Conservation (phyloP, 1,140 invertebrate genomes). For the Eubasilissa regina region DNA sequence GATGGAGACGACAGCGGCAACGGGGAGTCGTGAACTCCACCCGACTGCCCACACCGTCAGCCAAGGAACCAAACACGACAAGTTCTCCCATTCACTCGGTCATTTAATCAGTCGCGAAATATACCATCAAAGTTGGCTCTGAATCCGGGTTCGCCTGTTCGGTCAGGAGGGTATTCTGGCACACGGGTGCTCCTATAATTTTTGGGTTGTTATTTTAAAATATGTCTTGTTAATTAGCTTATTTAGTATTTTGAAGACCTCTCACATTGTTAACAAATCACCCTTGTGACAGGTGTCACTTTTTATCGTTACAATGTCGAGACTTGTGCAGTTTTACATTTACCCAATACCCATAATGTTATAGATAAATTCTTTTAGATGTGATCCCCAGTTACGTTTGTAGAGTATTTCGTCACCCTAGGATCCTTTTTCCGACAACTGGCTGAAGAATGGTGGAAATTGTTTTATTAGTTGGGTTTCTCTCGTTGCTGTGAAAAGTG, state of each 20-base stretch:
- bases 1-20: conserved; percentile 88
- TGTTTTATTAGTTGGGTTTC: conserved; percentile 10
- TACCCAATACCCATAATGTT: conserved; percentile 16
- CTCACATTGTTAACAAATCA: conserved; percentile 48
- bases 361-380: conserved; percentile 11
- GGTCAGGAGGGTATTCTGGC: not conserved
- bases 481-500: not conserved
- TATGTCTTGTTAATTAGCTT: conserved; percentile 35
- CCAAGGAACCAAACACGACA: not conserved
- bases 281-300: conserved; percentile 25
- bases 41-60: not conserved
- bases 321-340: conserved; percentile 20
- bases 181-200: conserved; percentile 6
- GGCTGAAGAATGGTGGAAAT: not conserved
- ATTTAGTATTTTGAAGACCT: conserved; percentile 39
- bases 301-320: not conserved
- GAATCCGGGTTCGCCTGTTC: not conserved
- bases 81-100: not conserved
- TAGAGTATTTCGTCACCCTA: conserved; percentile 6
- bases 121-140: not conserved
- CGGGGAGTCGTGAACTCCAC: conserved; percentile 75
- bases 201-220: conserved; percentile 10
- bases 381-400: conserved; percentile 3
- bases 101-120: not conserved
- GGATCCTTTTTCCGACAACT: not conserved